These are phyloP conservation scores for Poecilia velifera DNA, from an alignment of 2,797 vertebrate genomes.

Conservation along the genomic window DNA sequence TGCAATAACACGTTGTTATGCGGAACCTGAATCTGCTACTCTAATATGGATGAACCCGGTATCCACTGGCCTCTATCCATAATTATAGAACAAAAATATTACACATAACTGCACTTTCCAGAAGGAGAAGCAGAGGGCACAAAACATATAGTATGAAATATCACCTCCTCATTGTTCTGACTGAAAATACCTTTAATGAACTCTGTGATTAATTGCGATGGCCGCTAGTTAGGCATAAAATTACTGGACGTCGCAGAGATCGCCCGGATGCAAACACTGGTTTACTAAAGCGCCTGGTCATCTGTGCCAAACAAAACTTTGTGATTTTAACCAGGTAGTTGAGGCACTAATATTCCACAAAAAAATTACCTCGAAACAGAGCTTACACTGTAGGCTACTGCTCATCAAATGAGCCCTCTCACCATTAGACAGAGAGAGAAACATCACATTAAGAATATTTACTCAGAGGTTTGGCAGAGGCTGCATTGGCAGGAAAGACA, in stretches of 20 bases:
- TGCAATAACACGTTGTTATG: conserved; percentile 42
- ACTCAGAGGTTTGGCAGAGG: neutral
- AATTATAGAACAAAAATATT: conserved; percentile 20
- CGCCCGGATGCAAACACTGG: neutral
- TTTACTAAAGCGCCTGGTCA: neutral
- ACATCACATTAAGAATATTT: neutral
- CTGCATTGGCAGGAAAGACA: neutral
- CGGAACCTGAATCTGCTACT: conserved; percentile 52
- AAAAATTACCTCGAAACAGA: neutral
- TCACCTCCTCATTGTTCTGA: neutral
- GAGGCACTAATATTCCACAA: neutral
- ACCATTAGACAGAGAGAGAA: neutral
- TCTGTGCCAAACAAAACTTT: neutral
- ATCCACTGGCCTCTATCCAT: conserved; percentile 14
- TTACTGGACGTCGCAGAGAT: neutral
- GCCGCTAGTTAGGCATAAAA: neutral
- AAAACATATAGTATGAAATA: neutral
- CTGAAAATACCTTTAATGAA: neutral
- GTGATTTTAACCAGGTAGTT: neutral
- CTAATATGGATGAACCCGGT: conserved; percentile 12
- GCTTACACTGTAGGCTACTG: neutral
- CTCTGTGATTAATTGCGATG: neutral
- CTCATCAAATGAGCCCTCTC: neutral
- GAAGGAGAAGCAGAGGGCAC: neutral
- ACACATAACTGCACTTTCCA: neutral